Evolutionary conservation across 2,797 vertebrate species (phyloP).

Genomic region (Calcarius lapponicus): DNA sequence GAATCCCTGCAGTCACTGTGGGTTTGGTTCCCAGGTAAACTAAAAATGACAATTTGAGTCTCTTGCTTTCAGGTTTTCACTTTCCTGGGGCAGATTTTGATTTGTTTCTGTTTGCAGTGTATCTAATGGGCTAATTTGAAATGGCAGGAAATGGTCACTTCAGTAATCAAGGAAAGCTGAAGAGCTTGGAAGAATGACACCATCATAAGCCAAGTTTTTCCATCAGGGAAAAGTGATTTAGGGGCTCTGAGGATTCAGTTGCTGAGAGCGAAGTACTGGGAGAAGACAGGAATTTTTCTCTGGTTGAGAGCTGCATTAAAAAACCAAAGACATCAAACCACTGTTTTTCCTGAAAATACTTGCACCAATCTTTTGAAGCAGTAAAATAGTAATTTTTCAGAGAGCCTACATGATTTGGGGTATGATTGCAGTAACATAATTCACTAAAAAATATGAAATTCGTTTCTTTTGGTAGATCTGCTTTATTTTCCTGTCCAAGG

Average conservation of each 20-base stretch:
- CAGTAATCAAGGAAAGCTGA: neutral
- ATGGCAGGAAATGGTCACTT: constrained; percentile 16
- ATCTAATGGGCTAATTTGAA: neutral
- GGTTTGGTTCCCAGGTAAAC: neutral
- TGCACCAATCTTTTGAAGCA: neutral
- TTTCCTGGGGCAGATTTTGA: neutral
- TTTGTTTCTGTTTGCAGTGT: neutral
- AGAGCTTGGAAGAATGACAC: neutral
- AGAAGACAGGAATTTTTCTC: neutral
- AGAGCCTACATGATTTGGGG: neutral
- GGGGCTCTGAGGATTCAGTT: neutral
- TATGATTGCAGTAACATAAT: neutral
- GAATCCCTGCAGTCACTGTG: neutral
- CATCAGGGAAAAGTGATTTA: neutral
- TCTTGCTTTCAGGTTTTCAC: neutral
- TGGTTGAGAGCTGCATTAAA: neutral
- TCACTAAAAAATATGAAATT: neutral
- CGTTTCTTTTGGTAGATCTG: neutral
- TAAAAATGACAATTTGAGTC: neutral
- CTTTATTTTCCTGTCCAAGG: neutral
- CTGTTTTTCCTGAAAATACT: neutral
- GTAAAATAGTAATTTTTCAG: neutral
- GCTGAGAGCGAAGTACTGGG: neutral
- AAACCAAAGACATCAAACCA: neutral
- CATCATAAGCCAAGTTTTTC: neutral